Base-by-base conservation (phyloP, 2,797 vertebrate species). In the Pseudochromis fuscus region DNA sequence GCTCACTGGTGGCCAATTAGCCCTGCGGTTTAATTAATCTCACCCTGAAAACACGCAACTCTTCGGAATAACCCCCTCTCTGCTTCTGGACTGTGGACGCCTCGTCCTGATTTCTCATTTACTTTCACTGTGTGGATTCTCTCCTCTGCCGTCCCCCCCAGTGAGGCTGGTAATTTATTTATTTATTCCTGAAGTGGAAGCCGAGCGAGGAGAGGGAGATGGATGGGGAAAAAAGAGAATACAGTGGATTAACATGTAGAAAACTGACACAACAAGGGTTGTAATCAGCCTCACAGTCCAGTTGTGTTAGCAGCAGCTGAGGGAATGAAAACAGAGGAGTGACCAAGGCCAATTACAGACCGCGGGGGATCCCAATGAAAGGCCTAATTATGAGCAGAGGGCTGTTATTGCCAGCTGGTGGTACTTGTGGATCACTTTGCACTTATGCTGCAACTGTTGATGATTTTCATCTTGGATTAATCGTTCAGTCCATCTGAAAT, bases 181-280 rank as follows among this genome's bases (percentile, higher is more conserved):
- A 84, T 83, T 80, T 82, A 83, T 79, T 76, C 67, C 24, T 50
- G 23, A 72, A 75, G 67, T 75, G 52, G 62, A 55, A 72, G 66
- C 67, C 24, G 58, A 46, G 35, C 23, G 56, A 51, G 21, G 35
- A 27, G 56, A 51, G 21, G 8, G 53, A 15, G 53, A 15, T 24
- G 12, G n/a, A 2, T 8, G 55, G 30, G 25, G 24, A 33, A 37
- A 42, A 23, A 49, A 23, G 3, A 30, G 31, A 9, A 57, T 50
- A 67, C 65, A 24, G 33, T 38, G 69, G 49, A 30, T 58, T 68
- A 59, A 67, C 27, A 18, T 7, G 3, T 7, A 55, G 23, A 10
- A 18, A 50, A 9, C 1, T 15, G 52, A 18, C 24, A 21, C 13
- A 37, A 13, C 13, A 5, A 13, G n/a, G 30, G 37, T 7, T 8